Conservation (phyloP, 23 tunicate genomes). For the Trididemnum clinides region DNA sequence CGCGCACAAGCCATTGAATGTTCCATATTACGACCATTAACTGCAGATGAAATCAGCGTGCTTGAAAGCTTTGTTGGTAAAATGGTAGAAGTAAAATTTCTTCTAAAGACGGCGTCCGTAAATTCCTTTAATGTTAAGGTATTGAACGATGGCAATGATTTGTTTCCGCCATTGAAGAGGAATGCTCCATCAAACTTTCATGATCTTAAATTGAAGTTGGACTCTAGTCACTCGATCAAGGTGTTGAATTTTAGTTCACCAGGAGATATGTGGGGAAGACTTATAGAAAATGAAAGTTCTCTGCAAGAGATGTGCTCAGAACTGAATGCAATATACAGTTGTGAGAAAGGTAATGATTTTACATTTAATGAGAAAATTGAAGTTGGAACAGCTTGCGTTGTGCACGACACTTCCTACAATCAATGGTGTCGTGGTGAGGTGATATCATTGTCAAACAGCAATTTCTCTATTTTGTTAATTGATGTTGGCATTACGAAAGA, state of each 20-base stretch:
- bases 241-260: background rate
- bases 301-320: slow-evolving; percentile 1
- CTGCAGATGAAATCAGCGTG: background rate
- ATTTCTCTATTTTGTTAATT: background rate
- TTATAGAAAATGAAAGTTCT: background rate
- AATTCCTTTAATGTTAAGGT: slow-evolving; percentile 38
- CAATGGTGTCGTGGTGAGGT: slow-evolving; percentile 76
- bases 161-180: slow-evolving; percentile 24
- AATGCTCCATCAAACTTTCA: background rate
- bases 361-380: background rate
- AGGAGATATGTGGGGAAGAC: slow-evolving; percentile 11
- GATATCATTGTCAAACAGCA: background rate
- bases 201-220: background rate
- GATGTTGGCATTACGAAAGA: slow-evolving; percentile 36
- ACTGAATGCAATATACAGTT: background rate
- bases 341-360: background rate
- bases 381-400: slow-evolving; percentile 39
- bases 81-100: slow-evolving; percentile 53
- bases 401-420: slow-evolving; percentile 58
- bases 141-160: slow-evolving; percentile 7
- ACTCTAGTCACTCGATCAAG: background rate
- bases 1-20: slow-evolving; percentile 57
- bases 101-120: slow-evolving; percentile 2
- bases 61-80: slow-evolving; percentile 26
- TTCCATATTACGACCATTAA: background rate